A percentile compares a stretch with the other conserved stretches of the same genome.
phyloP scores from a whole-genome alignment of 1,140 invertebrate genomes.

The Stegodyphus mimosarum region DNA sequence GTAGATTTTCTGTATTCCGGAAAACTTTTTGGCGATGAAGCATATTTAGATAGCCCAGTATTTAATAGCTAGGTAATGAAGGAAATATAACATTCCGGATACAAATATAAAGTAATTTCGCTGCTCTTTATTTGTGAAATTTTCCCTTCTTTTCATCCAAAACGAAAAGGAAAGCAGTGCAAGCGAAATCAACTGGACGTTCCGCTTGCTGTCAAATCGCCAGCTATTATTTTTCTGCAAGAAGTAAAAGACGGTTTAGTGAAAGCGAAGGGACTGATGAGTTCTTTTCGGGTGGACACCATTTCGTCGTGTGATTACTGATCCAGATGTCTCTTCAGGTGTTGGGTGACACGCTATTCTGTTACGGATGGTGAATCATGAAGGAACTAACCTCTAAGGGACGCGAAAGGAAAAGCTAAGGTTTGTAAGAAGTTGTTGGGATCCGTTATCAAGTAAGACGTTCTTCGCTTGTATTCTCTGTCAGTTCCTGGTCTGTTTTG shows the following conservation, averaged over 20 bases:
- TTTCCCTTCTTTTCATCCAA: background rate
- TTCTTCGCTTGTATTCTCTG: background rate
- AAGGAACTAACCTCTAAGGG: slow-evolving; percentile 16
- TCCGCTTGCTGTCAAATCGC: background rate
- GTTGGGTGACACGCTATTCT: slow-evolving; percentile 24
- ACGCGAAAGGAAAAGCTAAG: slow-evolving; percentile 3
- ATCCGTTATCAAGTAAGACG: background rate
- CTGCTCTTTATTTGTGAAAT: background rate
- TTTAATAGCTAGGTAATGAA: too few relatives aligned
- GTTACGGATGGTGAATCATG: slow-evolving; percentile 44
- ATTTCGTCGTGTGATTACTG: slow-evolving; percentile 26
- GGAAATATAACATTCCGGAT: too few relatives aligned
- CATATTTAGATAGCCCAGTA: too few relatives aligned
- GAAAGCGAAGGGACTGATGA: background rate
- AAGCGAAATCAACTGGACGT: background rate
- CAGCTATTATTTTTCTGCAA: background rate
- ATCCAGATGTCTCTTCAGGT: slow-evolving; percentile 44
- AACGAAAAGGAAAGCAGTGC: background rate
- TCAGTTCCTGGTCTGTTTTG: background rate
- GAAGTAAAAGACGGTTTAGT: background rate
- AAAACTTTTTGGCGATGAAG: too few relatives aligned
- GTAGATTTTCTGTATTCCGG: too few relatives aligned
- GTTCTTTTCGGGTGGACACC: background rate
- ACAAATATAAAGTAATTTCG: background rate
- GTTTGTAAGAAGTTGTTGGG: background rate